These are phyloP conservation scores for Metallyticus violacea DNA, from an alignment of 2,888 invertebrate genomes.

Conservation along the genomic window DNA sequence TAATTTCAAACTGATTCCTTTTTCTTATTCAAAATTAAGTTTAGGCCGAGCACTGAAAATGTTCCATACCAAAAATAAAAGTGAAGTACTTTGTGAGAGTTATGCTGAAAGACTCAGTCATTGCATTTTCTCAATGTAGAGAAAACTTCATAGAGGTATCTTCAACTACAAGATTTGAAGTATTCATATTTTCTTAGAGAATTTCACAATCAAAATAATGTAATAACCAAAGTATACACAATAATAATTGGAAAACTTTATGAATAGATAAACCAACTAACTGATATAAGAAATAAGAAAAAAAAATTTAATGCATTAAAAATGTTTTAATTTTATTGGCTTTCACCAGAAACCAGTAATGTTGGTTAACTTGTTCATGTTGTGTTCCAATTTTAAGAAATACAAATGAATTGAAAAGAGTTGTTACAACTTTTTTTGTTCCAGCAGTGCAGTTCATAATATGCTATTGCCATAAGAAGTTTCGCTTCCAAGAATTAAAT, in stretches of 20 bases:
- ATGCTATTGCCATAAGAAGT: slow-evolving; percentile 7
- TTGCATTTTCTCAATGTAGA: not conserved
- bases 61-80: not conserved
- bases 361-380: not conserved
- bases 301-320: not conserved
- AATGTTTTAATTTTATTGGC: not conserved
- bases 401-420: not conserved
- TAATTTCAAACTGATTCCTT: not conserved
- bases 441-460: not conserved
- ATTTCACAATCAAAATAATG: not conserved
- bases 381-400: not conserved
- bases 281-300: not conserved
- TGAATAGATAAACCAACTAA: not conserved
- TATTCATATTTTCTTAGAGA: not conserved
- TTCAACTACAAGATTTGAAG: not conserved
- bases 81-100: not conserved
- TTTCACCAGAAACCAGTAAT: not conserved
- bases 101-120: not conserved
- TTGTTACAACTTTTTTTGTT: not conserved
- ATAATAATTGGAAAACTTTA: not conserved
- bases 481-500: slow-evolving; percentile 12
- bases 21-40: not conserved
- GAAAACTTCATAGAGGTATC: not conserved
- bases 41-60: not conserved
- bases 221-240: not conserved